These are phyloP conservation scores for Upupa epops DNA, from an alignment of 2,113 vertebrate species.

Conservation along the genomic window DNA sequence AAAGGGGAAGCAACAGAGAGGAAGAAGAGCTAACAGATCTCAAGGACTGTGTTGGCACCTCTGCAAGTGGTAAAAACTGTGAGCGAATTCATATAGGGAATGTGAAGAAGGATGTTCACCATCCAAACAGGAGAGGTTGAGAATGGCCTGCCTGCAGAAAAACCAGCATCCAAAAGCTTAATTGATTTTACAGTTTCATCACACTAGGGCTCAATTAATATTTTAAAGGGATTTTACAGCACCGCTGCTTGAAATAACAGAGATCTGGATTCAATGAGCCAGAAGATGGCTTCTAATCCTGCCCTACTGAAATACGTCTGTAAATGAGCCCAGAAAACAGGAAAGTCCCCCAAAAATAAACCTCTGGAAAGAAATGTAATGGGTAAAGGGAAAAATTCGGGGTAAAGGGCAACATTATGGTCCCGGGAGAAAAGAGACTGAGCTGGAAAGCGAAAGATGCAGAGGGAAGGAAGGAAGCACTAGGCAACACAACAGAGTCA, in stretches of 20 bases:
- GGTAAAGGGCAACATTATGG: background rate
- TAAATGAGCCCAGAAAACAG: conserved; percentile 1
- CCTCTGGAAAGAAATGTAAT: background rate
- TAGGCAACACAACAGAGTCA: background rate
- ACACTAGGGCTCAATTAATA: conserved; percentile 48
- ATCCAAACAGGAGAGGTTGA: background rate
- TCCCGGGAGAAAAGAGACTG: background rate
- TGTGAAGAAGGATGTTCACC: background rate
- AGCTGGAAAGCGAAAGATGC: background rate
- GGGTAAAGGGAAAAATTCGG: background rate
- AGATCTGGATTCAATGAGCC: conserved; percentile 35
- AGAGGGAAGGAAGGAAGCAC: background rate
- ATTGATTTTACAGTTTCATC: conserved; percentile 45
- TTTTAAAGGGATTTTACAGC: conserved; percentile 46
- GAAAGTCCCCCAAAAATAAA: background rate
- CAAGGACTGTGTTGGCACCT: background rate
- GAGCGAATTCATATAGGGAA: background rate
- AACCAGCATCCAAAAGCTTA: background rate
- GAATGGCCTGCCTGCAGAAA: background rate
- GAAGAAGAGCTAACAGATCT: background rate
- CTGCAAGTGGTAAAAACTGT: background rate
- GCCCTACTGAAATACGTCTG: conserved; percentile 15
- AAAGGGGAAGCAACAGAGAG: background rate
- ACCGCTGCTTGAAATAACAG: conserved; percentile 41
- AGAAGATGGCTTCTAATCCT: conserved; percentile 48